phyloP scores from a whole-genome alignment of 2,888 invertebrate genomes.

The Drosophila emarginata region DNA sequence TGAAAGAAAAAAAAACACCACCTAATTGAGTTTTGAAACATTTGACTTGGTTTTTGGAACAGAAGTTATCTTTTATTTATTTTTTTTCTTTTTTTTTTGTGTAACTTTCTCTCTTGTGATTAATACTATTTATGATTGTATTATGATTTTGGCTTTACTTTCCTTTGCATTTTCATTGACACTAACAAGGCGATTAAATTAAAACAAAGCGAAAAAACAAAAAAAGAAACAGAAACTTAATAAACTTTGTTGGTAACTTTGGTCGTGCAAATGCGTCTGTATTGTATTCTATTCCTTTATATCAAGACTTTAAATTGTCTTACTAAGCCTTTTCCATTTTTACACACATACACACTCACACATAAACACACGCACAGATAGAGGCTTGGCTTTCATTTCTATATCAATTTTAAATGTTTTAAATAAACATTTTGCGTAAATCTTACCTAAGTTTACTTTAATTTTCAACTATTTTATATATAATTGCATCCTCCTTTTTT shows the following conservation, averaged over 20 bases:
- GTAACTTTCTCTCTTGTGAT: too few relatives aligned
- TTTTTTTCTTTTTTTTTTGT: slow-evolving; percentile 17
- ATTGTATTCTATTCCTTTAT: slow-evolving; percentile 45
- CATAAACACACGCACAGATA: slow-evolving; percentile 10
- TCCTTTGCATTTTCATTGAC: slow-evolving; percentile 40
- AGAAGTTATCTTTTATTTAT: slow-evolving; percentile 16
- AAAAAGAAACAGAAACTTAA: slow-evolving; percentile 21
- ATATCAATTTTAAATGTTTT: slow-evolving; percentile 28
- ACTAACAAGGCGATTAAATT: slow-evolving; percentile 49
- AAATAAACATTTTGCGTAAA: slow-evolving; percentile 42
- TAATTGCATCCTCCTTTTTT: slow-evolving; percentile 36
- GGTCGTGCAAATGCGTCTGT: slow-evolving; percentile 66
- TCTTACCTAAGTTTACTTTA: slow-evolving; percentile 12
- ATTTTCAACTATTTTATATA: slow-evolving; percentile 10
- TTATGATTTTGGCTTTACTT: slow-evolving; percentile 24
- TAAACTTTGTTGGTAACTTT: slow-evolving; percentile 50
- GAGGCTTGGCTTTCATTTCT: slow-evolving; percentile 31
- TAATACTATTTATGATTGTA: slow-evolving; percentile 1
- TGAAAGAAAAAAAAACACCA: slow-evolving; percentile 56
- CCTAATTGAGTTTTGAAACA: slow-evolving; percentile 49
- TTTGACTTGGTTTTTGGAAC: slow-evolving; percentile 66
- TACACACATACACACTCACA: slow-evolving; percentile 22
- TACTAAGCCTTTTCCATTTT: slow-evolving; percentile 21
- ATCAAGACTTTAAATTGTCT: slow-evolving; percentile 31
- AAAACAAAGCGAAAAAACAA: slow-evolving; percentile 46